Evolutionary conservation across 2,888 invertebrate species (phyloP), one percentile per base, ranked within the genome.

Genomic region (Melinaea marsaeus): DNA sequence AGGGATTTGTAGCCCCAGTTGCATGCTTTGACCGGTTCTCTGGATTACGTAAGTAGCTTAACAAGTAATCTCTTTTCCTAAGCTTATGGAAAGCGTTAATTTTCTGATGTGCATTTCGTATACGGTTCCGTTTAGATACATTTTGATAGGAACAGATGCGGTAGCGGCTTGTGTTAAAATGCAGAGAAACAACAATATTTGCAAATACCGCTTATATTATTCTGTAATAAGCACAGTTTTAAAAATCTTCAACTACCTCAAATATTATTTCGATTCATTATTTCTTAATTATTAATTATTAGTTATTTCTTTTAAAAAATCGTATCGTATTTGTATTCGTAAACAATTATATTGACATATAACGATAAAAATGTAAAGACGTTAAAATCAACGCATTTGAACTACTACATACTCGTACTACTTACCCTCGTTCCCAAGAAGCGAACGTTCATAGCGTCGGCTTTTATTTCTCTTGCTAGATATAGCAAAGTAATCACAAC

Each of bases 1-100:
- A 60, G 61, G 57, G 64, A 34, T 48, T 59, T 46, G 55, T 22
- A 57, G 45, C 60, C 58, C 65, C 62, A 56, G 66, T 65, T 64
- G 67, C 62, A 69, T 9, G 51, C 51, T 51, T 71, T 68, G 63
- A 67, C 59, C 63, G 60, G 57, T 63, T 61, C 65, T 63, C 47
- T 33, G 62, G 56, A 60, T 63, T 65, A 60, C 63, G 58, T 63
- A 66, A 62, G 55, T 48, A 66, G 59, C 60, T 56, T 62, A 48
- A 47, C 56, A 56, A 58, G 48, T 64, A 59, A 64, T 64, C 34
- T 42, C 35, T 37, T 33, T 47, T n/a, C 47, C n/a, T 32, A 47
- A 46, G 34, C 46, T 51, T 32, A 51, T n/a, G n/a, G 32, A 51
- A 32, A 22, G 7, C 51, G 32, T 32, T 32, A 32, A 11, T 2